A percentile compares a stretch with the other conserved stretches of the same genome.
Evolutionary conservation across 1,140 invertebrate genomes (phyloP).

Genomic region (Leptinotarsa undecemlineata): DNA sequence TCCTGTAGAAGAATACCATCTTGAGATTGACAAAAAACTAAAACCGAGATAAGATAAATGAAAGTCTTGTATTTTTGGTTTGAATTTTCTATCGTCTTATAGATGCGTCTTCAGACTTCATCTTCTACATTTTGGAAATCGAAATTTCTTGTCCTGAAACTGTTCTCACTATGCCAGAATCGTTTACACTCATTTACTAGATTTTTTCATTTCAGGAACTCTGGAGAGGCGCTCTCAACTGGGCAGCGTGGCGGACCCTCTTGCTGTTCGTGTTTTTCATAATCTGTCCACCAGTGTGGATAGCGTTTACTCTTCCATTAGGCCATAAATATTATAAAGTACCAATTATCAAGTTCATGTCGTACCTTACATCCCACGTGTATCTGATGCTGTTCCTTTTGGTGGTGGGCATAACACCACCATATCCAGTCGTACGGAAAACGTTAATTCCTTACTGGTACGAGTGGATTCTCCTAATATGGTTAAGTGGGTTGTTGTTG

Average conservation of each 20-base stretch:
- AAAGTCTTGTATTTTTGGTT: too few relatives aligned
- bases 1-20: too few relatives aligned
- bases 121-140: not conserved
- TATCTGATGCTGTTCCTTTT: conserved; percentile 93
- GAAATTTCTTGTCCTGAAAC: not conserved
- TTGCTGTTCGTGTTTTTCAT: conserved; percentile 90
- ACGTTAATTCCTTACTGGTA: conserved; percentile 85
- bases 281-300: conserved; percentile 93
- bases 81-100: too few relatives aligned
- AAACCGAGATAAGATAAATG: too few relatives aligned
- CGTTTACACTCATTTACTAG: not conserved
- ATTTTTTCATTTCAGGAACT: conserved; percentile 75
- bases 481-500: conserved; percentile 92
- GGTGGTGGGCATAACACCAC: conserved; percentile 88
- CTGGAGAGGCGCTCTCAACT: conserved; percentile 93
- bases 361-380: conserved; percentile 96
- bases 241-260: conserved; percentile 93
- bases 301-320: conserved; percentile 92
- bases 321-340: conserved; percentile 94
- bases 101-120: not conserved
- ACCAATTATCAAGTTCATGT: conserved; percentile 99
- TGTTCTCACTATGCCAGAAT: too few relatives aligned
- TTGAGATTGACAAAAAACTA: too few relatives aligned
- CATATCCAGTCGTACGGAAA: conserved; percentile 76
- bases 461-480: conserved; percentile 94